Conservation (phyloP, 2,888 invertebrate species). For the Coelopa pilipes region DNA sequence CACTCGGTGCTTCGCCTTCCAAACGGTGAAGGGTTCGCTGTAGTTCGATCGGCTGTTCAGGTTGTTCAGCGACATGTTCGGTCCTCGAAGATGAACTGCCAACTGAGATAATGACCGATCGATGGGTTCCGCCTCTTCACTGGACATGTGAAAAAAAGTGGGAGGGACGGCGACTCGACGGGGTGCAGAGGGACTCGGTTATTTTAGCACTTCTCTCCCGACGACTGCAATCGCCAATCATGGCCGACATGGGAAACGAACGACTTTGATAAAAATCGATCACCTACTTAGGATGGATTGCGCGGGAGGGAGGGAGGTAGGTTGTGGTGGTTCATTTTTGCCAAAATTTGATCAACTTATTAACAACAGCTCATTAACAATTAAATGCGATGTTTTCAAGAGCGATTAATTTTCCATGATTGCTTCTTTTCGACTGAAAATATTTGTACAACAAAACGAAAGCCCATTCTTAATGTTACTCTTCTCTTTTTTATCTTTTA, state of each 20-base stretch:
- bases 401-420: background rate
- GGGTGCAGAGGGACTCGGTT: background rate
- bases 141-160: background rate
- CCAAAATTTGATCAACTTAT: background rate
- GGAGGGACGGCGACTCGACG: background rate
- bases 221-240: background rate
- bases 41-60: constrained; percentile 42
- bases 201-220: background rate
- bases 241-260: no score
- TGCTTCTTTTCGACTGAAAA: background rate
- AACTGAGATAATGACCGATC: constrained; percentile 10
- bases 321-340: background rate
- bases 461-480: background rate
- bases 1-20: constrained; percentile 59
- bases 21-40: constrained; percentile 52
- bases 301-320: background rate
- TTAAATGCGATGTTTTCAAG: constrained; percentile 1
- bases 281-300: background rate
- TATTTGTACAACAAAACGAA: background rate
- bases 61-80: constrained; percentile 56
- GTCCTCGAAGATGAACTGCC: constrained; percentile 22
- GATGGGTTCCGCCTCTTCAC: background rate
- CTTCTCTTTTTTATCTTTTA: no score
- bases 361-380: constrained; percentile 11
- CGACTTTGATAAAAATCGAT: background rate